These are phyloP conservation scores for Rhyacichthys aspro DNA, from an alignment of 2,797 vertebrate genomes.

Conservation along the genomic window DNA sequence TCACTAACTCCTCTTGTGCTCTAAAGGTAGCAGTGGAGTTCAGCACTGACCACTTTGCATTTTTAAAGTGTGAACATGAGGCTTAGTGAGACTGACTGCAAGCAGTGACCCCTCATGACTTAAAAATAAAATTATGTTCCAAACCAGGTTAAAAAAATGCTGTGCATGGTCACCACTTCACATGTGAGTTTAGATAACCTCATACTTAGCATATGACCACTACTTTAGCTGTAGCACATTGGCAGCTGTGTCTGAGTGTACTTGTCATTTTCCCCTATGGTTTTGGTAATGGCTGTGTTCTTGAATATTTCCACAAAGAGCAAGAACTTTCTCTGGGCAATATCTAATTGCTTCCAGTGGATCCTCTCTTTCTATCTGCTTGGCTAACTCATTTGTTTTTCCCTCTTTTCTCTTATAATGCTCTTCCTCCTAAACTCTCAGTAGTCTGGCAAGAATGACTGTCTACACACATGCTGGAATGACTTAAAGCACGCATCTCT, in stretches of 20 bases:
- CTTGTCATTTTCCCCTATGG: constrained; percentile 50
- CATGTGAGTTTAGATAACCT: constrained; percentile 44
- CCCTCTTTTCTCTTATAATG: constrained; percentile 38
- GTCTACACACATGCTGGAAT: constrained; percentile 43
- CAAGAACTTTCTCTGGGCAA: constrained; percentile 65
- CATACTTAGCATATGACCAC: constrained; percentile 51
- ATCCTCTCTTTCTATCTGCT: constrained; percentile 55
- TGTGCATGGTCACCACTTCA: constrained; percentile 28
- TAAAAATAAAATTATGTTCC: constrained; percentile 58
- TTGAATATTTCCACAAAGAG: constrained; percentile 63
- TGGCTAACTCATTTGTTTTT: constrained; percentile 39
- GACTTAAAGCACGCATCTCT: constrained; percentile 30
- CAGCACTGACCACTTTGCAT: constrained; percentile 3
- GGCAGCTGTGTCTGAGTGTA: constrained; percentile 30
- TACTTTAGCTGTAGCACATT: constrained; percentile 44
- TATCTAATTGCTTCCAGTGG: constrained; percentile 80
- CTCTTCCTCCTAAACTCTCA: constrained; percentile 31
- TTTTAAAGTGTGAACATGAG: constrained; percentile 33
- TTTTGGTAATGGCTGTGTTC: constrained; percentile 56
- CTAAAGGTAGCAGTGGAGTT: not conserved
- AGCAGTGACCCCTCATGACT: constrained; percentile 41
- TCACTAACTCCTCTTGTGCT: not conserved
- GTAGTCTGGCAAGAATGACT: constrained; percentile 40
- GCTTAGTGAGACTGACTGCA: constrained; percentile 48
- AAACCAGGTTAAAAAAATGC: constrained; percentile 21